Base-by-base conservation (phyloP, 2,113 vertebrate species). In the Piprites chloris region DNA sequence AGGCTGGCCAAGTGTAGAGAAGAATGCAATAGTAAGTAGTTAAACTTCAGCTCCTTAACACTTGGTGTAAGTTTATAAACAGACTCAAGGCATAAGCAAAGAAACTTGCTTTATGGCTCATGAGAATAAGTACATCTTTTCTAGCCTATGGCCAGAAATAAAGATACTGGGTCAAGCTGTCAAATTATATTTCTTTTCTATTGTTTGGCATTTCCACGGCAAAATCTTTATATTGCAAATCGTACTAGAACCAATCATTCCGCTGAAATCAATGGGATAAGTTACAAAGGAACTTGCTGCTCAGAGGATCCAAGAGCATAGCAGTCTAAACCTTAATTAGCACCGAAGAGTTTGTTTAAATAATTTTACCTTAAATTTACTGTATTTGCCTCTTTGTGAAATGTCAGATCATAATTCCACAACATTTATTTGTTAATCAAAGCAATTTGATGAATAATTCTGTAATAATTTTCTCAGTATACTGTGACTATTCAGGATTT, bases 401-500 rank as follows among this genome's bases (percentile, higher is more conserved):
- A 41, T 0, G 0, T 59, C 74, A 89, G 52, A 73, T 22, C 18
- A 9, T 78, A 94, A 65, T 85, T 89, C 74, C 58, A 79, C 5
- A 0, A 27, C 59, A 68, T 89, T 52, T 85, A 76, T 72, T 95
- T 95, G 77, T 76, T 94, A 87, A 85, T 94, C 91, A 94, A 65
- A 94, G 39, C 37, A 65, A 61, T 91, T 65, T 87, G 72, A 83
- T 87, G 58, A 95, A 95, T 96, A 96, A 94, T 96, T 96, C 74
- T 68, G 81, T 89, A 93, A 85, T 68, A 87, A 89, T 94, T 85
- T 91, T 76, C 85, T 94, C 67, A 69, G 8, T 10, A 93, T 84
- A 79, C 87, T 94, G 69, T 87, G 75, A 96, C 89, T 92, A 94
- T 94, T 95, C 85, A 95, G 63, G 58, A 96, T 96, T 93, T 93